A percentile compares a stretch with the other conserved stretches of the same genome.
Evolutionary conservation across 2,888 invertebrate genomes (phyloP).

Genomic region (Aelia acuminata): DNA sequence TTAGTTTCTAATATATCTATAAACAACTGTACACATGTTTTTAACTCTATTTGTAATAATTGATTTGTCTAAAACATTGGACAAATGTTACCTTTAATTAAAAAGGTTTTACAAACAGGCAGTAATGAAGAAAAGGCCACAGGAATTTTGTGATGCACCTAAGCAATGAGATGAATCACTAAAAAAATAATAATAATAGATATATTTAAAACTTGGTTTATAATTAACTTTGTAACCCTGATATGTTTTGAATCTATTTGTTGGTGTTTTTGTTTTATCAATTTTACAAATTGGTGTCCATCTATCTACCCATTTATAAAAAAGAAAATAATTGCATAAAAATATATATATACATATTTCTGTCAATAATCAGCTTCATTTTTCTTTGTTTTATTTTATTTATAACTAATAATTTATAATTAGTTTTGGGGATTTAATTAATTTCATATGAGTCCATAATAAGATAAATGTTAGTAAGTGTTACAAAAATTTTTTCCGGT

Average conservation of each 20-base stretch:
- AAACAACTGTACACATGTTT: neutral
- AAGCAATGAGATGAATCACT: neutral
- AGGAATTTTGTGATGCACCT: slow-evolving; percentile 27
- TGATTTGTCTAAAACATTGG: slow-evolving; percentile 47
- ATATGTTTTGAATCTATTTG: slow-evolving; percentile 25
- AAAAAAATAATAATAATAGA: neutral
- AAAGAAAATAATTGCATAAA: neutral
- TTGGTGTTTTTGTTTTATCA: slow-evolving; percentile 18
- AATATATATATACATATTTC: neutral
- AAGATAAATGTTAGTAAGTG: neutral
- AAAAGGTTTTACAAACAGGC: slow-evolving; percentile 14
- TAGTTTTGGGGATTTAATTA: neutral
- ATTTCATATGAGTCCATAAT: neutral
- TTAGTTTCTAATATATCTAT: slow-evolving; percentile 17
- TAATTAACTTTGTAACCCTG: slow-evolving; percentile 19
- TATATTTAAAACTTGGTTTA: neutral
- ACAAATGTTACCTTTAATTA: slow-evolving; percentile 12
- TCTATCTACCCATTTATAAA: neutral
- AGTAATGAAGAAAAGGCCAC: slow-evolving; percentile 35
- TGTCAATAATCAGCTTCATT: neutral
- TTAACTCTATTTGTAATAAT: slow-evolving; percentile 30
- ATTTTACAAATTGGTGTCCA: slow-evolving; percentile 28
- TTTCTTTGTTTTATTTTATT: neutral
- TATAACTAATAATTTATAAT: neutral
- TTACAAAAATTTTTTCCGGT: neutral